phyloP scores from a whole-genome alignment of 92 coral and sea anemone genomes.

The Chrysogorgia sp. region DNA sequence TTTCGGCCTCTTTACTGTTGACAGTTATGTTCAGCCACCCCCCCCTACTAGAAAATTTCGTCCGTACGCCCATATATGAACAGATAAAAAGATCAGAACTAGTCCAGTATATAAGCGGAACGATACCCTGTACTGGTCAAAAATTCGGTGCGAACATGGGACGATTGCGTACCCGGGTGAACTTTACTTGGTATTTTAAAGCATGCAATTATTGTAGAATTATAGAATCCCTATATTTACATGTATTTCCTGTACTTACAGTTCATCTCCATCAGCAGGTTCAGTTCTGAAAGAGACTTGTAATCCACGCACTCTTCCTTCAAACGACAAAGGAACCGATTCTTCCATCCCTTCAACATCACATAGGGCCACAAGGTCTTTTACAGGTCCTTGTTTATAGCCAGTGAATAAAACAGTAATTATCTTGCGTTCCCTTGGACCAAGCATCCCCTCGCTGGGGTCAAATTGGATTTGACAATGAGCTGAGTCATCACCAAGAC shows the following conservation, averaged over 20 bases:
- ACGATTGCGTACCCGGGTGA: too few species aligned
- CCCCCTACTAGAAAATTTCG: too few species aligned
- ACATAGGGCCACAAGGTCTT: conserved; percentile 72
- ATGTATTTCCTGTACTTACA: conserved; percentile 1
- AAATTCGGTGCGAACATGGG: too few species aligned
- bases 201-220: too few species aligned
- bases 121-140: too few species aligned
- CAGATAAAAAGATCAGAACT: too few species aligned
- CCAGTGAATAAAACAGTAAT: conserved; percentile 79
- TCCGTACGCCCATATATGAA: too few species aligned
- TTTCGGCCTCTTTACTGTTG: too few species aligned
- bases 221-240: background rate
- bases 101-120: too few species aligned
- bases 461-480: conserved; percentile 74
- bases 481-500: conserved; percentile 29
- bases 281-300: conserved; percentile 67
- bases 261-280: conserved; percentile 4
- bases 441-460: conserved; percentile 70
- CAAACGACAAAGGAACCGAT: conserved; percentile 75
- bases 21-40: too few species aligned
- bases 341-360: conserved; percentile 79
- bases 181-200: too few species aligned
- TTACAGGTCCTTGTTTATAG: conserved; percentile 77
- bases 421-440: conserved; percentile 76
- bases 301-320: conserved; percentile 81